Base-by-base conservation (phyloP, 1,140 invertebrate genomes). In the Euwallacea similis region DNA sequence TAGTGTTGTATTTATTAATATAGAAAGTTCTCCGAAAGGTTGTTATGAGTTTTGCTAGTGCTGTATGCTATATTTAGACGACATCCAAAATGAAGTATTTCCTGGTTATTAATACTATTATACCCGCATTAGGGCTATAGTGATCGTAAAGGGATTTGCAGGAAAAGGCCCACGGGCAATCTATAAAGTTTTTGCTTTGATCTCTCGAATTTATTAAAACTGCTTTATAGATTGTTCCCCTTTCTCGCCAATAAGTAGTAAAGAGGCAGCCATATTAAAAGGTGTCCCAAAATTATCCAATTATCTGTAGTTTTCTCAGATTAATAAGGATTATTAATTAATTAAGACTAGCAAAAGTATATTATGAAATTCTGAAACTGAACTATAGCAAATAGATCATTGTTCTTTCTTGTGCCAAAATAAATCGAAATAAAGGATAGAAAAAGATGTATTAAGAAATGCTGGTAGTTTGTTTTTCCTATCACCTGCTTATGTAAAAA, bases 321-420 rank as follows among this genome's bases (percentile, higher is more conserved):
- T 64, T 70, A 74, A 71, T 74, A n/a, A 63, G 13, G 44, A 75
- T 72, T 76, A 78, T 74, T 78, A 66, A 64, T 76, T 33, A 74
- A 76, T 76, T 74, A 70, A 76, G 76, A 71, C 75, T 73, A 74
- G 62, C 69, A 56, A 70, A 73, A 69, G 73, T 73, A 74, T 71
- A 70, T 33, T 33, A 33, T 68, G 64, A 74, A 69, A 71, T 76
- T 64, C 68, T 78, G 69, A 76, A 76, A 75, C 65, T 75, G 70
- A 70, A 70, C 41, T 74, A 75, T 73, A 77, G 75, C 64, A 71
- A 74, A 76, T 78, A 79, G 77, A 77, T 76, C 78, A 80, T 77
- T 80, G 79, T 80, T 79, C 76, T 77, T 79, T 80, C 78, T 78
- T 80, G 79, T 80, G 79, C 79, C 79, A 80, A 80, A 80, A 77